These are phyloP conservation scores for Gallinago solitaria DNA, from an alignment of 2,797 vertebrate species.

Conservation along the genomic window DNA sequence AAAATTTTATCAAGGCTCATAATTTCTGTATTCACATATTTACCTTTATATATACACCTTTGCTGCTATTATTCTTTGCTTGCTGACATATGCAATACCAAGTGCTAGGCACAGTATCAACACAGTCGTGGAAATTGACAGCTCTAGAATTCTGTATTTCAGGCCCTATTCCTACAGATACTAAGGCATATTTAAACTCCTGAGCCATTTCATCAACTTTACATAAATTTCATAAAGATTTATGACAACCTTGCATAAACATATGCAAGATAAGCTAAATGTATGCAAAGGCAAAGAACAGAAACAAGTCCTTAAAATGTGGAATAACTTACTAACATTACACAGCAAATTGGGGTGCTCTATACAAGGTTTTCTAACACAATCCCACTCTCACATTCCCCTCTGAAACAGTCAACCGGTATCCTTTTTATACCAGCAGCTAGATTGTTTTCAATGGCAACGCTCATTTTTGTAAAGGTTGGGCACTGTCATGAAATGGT, in stretches of 20 bases:
- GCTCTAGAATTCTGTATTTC: background rate
- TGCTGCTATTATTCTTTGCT: background rate
- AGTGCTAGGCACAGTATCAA: background rate
- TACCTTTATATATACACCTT: background rate
- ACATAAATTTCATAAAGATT: background rate
- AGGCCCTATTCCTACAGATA: background rate
- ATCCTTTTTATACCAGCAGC: background rate
- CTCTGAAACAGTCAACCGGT: background rate
- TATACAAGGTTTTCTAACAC: background rate
- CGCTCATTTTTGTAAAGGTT: background rate
- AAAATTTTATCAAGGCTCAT: background rate
- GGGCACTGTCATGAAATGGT: background rate
- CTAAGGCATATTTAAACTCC: background rate
- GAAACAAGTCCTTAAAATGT: background rate
- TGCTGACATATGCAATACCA: background rate
- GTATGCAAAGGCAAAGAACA: background rate
- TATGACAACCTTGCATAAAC: background rate
- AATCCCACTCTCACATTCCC: background rate
- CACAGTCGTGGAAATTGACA: background rate
- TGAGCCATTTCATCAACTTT: background rate
- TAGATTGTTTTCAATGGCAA: background rate
- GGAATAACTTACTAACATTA: background rate
- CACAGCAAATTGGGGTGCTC: background rate
- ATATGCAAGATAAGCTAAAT: background rate
- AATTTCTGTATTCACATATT: background rate